Evolutionary conservation across 2,888 invertebrate genomes (phyloP), one percentile per base, ranked within the genome.

Genomic region (Parnassius glacialis): DNA sequence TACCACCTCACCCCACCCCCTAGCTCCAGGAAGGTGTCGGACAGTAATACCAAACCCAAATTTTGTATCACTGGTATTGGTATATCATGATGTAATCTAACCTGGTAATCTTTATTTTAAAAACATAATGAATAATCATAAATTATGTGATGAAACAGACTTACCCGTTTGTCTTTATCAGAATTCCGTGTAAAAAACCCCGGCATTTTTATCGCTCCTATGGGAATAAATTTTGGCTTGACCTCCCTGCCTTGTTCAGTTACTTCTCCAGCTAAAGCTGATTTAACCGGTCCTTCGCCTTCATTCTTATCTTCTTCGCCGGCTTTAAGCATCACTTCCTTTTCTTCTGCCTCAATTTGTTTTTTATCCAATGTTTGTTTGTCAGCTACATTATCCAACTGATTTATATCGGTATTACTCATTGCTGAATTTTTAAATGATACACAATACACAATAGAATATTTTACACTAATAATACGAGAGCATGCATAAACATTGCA

Each of bases 151-250:
- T 7, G 5, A 34, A 34, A 34, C 5, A 7, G 34, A 5, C 34
- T 34, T 34, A 34, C 34, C 34, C 34, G 93, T 70, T 93, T 94
- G 80, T 95, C 95, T 78, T 94, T 94, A 67, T 96, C 95, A 70
- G 95, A 95, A 79, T 94, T 94, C 71, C 95, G 94, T 65, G 94
- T 95, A 75, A 96, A 96, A 87, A 96, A 96, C 13, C 96, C 96
- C 5, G 96, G 96, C 94, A 96, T 95, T 87, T 96, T 96, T 68
- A 96, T 95, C n/a, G 96, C 96, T 57, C 96, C 96, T 74, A 96
- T 96, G 5, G 96, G 96, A 73, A 96, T 96, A 80, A 96, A 96
- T 80, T 95, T 95, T 64, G 95, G 95, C 76, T 95, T 95, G 44
- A 95, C 95, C 85, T 95, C 95, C 66, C 95, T 93, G 57, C 95